Evolutionary conservation across 2,888 invertebrate genomes (phyloP), one percentile per base, ranked within the genome.

Genomic region (Sphaerophoria rueppellii): DNA sequence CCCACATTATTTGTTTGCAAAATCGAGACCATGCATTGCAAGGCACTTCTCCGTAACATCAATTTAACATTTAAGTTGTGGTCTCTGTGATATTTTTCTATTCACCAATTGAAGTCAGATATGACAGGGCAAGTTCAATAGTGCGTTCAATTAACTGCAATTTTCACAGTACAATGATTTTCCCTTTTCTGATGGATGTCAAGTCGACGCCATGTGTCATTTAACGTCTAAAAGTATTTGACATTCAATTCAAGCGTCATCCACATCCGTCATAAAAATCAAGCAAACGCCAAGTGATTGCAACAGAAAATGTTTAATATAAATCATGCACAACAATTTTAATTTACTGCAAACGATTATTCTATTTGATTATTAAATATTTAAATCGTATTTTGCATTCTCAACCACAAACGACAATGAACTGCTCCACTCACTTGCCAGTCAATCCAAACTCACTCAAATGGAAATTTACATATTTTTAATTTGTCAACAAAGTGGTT

Each of bases 381-480:
- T 43, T 43, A 12, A 43, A 43, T 43, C 43, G 12, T 9, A 9
- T 6, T 34, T 16, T 7, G 16, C 16, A 55, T 34, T 55, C 34
- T 4, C 7, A 35, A 35, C 12, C 7, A 50, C 50, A 72, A 72
- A 72, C 72, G 65, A 35, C 72, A 78, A 72, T 65, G 72, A 78
- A 78, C 78, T 40, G 24, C 24, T 24, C 24, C 24, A 43, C 43
- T 34, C 34, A 43, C 57, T 40, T 43, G 40, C 37, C 67, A 54
- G 67, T 12, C n/a, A 54, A 43, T 24, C 54, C 40, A 40, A 50
- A 67, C 50, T 52, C 60, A 81, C 24, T 24, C 24, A 24, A 24
- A 24, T 24, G 1, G 24, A 24, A 81, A 81, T 76, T 81, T 60
- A 65, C 76, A 76, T 65, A 55, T 35, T 40, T 9, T 43, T 43